A percentile compares a stretch with the other conserved stretches of the same genome.
Evolutionary conservation across 2,888 invertebrate species (phyloP).

Genomic region (Spodoptera picta): DNA sequence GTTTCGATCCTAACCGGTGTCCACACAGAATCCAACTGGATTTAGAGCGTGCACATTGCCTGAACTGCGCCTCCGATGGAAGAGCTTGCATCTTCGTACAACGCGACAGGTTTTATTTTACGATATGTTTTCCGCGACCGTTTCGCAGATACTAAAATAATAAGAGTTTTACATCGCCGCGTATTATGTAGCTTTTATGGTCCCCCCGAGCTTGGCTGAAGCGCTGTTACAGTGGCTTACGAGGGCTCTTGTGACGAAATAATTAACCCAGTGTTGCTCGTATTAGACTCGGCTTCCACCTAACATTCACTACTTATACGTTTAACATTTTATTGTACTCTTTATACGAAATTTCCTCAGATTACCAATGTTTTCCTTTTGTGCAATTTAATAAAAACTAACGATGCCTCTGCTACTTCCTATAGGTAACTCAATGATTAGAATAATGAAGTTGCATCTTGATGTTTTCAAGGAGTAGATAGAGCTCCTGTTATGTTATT

Average conservation of each 20-base stretch:
- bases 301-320: conserved; percentile 71
- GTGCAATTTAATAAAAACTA: conserved; percentile 47
- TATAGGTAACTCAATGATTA: conserved; percentile 56
- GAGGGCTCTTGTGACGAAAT: conserved; percentile 86
- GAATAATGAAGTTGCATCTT: conserved; percentile 60
- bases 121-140: conserved; percentile 85
- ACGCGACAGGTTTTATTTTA: conserved; percentile 84
- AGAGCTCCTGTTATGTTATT: conserved; percentile 33
- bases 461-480: conserved; percentile 51
- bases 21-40: conserved; percentile 84
- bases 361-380: conserved; percentile 50
- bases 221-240: conserved; percentile 86
- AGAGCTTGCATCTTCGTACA: conserved; percentile 74
- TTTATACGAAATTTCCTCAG: conserved; percentile 52
- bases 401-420: conserved; percentile 51
- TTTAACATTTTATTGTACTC: conserved; percentile 70
- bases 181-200: conserved; percentile 87
- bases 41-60: conserved; percentile 78
- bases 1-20: conserved; percentile 84
- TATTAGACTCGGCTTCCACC: conserved; percentile 77
- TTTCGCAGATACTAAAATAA: conserved; percentile 88
- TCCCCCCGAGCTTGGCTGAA: conserved; percentile 80
- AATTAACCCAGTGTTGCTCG: conserved; percentile 84
- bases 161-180: conserved; percentile 87
- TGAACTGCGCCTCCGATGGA: conserved; percentile 71